Base-by-base conservation (phyloP, 2,797 vertebrate species). In the Rhinoraja longicauda region DNA sequence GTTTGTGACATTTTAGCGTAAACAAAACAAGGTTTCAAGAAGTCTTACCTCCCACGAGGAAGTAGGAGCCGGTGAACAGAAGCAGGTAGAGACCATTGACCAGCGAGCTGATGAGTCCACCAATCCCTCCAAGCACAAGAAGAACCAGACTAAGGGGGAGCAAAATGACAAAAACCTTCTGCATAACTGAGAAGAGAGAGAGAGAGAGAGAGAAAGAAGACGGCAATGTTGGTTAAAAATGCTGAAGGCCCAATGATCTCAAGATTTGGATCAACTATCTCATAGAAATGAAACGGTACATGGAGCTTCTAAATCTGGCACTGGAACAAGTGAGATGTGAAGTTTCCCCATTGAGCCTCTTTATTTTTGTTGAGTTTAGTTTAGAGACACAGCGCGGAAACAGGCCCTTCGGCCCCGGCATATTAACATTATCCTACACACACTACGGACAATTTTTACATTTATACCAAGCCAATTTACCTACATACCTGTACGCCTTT, bases 31-130 rank as follows among this genome's bases (percentile, higher is more conserved):
- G 39, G 26, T 8, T 29, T 39, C 7, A 36, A 53, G 4, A 17
- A 39, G 81, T 96, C 97, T 97, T 95, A 97, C 96, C 97, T 94
- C 97, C 97, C 94, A 97, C 92, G 91, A 98, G 94, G 93, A 97
- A 95, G 94, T 97, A 97, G 84, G 95, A 95, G 29, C 96, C 95
- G 0, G 96, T 95, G 93, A 95, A 95, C 15, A 95, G 94, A 93
- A 97, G 95, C 94, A 97, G 92, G 8, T 93, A 94, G 67, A 94
- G 94, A 86, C 96, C 97, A 94, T 93, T 94, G 73, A 95, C 96
- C 95, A 97, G 94, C 0, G 97, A 97, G 36, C 97, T 95, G 93
- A 97, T 96, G 1, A 98, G 95, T 67, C 96, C 96, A 1, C 95
- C 96, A 94, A 97, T 96, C 95, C 97, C 97, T 45, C 97, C 96